Percentiles rank a stretch among this genome's conserved stretches.
Conservation (phyloP, 2,888 invertebrate genomes). For the Cheilosia vulpina region DNA sequence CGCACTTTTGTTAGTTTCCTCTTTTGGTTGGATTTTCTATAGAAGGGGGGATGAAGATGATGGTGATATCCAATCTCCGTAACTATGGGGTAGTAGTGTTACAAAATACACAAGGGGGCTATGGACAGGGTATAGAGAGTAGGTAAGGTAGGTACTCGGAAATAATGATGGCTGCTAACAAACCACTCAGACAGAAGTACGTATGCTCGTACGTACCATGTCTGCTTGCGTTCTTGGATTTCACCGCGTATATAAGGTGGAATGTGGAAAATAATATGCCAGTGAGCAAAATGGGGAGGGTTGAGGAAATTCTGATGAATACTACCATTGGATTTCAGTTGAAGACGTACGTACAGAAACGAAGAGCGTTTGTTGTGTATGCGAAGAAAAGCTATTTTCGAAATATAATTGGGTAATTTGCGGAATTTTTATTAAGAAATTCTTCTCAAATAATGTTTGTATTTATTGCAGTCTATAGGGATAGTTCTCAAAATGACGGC, state of each 20-base stretch:
- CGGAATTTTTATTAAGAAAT: slow-evolving; percentile 41
- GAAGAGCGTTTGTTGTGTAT: slow-evolving; percentile 26
- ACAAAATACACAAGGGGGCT: slow-evolving; percentile 27
- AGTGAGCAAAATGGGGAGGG: slow-evolving; percentile 5
- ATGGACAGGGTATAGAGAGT: slow-evolving; percentile 3
- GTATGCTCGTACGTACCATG: slow-evolving; percentile 20
- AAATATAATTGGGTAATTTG: slow-evolving; percentile 71
- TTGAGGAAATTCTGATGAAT: slow-evolving; percentile 61
- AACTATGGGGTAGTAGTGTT: slow-evolving; percentile 65
- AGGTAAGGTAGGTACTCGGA: slow-evolving; percentile 63
- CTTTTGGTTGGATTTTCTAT: slow-evolving; percentile 7
- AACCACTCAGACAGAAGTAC: slow-evolving; percentile 70
- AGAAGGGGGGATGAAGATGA: slow-evolving; percentile 39
- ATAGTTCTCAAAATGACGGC: neutral
- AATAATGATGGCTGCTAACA: slow-evolving; percentile 74
- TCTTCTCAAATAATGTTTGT: slow-evolving; percentile 39
- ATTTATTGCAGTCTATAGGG: neutral
- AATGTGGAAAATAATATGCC: slow-evolving; percentile 7
- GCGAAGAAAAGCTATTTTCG: slow-evolving; percentile 59
- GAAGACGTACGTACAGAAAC: slow-evolving; percentile 22
- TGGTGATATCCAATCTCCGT: slow-evolving; percentile 68
- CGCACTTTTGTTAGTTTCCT: slow-evolving; percentile 69
- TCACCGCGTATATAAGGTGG: slow-evolving; percentile 8
- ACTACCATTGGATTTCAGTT: slow-evolving; percentile 60
- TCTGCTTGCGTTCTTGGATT: slow-evolving; percentile 45